Conservation (phyloP, 1,140 invertebrate species). For the fruit fly (Drosophila melanogaster) region DNA sequence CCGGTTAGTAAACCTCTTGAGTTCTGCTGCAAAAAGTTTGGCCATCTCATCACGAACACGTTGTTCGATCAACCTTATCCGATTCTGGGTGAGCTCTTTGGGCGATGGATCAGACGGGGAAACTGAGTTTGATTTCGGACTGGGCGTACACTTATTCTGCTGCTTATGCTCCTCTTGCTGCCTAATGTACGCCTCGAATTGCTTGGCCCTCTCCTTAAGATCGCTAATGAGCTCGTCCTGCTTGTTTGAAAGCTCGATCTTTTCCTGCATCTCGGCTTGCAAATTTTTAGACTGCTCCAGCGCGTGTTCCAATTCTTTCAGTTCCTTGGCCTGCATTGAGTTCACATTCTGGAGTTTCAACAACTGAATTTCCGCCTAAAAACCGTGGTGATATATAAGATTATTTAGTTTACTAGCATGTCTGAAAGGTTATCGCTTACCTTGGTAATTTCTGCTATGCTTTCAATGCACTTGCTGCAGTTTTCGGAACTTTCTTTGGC, state of each 20-base stretch:
- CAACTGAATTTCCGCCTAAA: slow-evolving; percentile 74
- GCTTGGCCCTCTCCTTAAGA: slow-evolving; percentile 85
- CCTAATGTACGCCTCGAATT: slow-evolving; percentile 86
- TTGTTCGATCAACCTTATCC: slow-evolving; percentile 67
- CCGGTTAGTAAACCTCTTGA: slow-evolving; percentile 85
- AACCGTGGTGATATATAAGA: background rate
- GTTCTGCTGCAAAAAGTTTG: slow-evolving; percentile 86
- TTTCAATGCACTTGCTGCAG: slow-evolving; percentile 73
- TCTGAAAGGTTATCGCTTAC: slow-evolving; percentile 17
- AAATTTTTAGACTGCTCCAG: slow-evolving; percentile 52
- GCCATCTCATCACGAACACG: slow-evolving; percentile 87
- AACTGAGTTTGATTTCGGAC: slow-evolving; percentile 10
- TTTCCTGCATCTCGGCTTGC: slow-evolving; percentile 50
- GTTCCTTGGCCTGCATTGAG: slow-evolving; percentile 60
- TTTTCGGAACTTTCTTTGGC: slow-evolving; percentile 54
- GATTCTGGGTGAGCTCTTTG: slow-evolving; percentile 46
- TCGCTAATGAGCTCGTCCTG: slow-evolving; percentile 85
- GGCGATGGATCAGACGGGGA: slow-evolving; percentile 6
- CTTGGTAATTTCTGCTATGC: slow-evolving; percentile 72
- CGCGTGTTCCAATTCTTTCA: slow-evolving; percentile 48
- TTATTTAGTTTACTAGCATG: background rate
- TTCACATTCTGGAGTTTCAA: slow-evolving; percentile 69
- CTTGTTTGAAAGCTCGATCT: slow-evolving; percentile 76
- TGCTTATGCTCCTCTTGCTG: slow-evolving; percentile 20
- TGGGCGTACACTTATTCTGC: slow-evolving; percentile 7